Evolutionary conservation across 1,140 invertebrate species (phyloP), one percentile per base, ranked within the genome.

Genomic region (Spodoptera frugiperda): DNA sequence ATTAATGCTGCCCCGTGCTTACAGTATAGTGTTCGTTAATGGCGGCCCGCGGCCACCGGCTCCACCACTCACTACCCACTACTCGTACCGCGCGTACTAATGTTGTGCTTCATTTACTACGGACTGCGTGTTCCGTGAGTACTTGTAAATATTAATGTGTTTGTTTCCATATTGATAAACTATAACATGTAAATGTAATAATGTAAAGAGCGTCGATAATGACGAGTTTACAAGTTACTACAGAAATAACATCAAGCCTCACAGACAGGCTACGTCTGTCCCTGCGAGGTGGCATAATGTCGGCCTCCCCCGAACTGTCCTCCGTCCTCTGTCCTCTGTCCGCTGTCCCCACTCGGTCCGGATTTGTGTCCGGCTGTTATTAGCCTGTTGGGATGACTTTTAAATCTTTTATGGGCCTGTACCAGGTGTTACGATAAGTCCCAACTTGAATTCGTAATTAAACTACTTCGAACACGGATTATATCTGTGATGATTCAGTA

Each of bases 311-410:
- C 17, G 25, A 5, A 5, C 6, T n/a, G 3, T 30, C 5, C 30
- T 15, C n/a, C n/a, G 19, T 19, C 51, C 54, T 3, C 1, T 30
- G 19, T 30, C 54, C 14, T 1, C n/a, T 33, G 25, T 59, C 63
- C 44, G 11, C 12, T 9, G 17, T 67, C 63, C 63, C 63, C 63
- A 14, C 39, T 48, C 17, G 44, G 44, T 44, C 33, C 19, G 44
- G 63, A 67, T 67, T 67, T 67, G 63, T 67, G 63, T 67, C 44
- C 63, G 63, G 17, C 44, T 49, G 63, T 67, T 67, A 67, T 67
- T 67, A 67, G 44, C 63, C 44, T 67, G 63, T 67, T n/a, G 61
- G 61, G 61, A 65, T 65, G 63, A 67, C 63, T 67, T 67, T 67
- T 67, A 67, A 67, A 67, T 67, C 44, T 48, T 67, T 67, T 67